phyloP scores from a whole-genome alignment of 1,140 invertebrate genomes.

The Cecropterus lyciades region DNA sequence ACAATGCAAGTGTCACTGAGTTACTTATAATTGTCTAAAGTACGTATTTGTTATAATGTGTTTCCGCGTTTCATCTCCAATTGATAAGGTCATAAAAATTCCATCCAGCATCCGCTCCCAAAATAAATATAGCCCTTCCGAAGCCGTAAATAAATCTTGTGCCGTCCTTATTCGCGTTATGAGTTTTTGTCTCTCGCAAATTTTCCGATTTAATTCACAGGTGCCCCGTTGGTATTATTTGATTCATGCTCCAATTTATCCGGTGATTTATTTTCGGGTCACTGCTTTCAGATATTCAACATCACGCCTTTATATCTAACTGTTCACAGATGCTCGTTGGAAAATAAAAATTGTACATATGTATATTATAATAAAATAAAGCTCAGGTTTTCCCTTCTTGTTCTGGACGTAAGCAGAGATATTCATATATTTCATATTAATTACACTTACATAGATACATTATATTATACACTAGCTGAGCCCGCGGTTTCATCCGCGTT shows the following conservation, averaged over 20 bases:
- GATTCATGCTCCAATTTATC: slow-evolving; percentile 37
- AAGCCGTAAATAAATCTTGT: slow-evolving; percentile 31
- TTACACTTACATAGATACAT: too few relatives aligned
- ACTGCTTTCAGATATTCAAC: slow-evolving; percentile 24
- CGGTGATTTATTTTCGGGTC: slow-evolving; percentile 34
- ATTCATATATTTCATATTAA: too few relatives aligned
- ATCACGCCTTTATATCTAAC: slow-evolving; percentile 12
- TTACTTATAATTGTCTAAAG: too few relatives aligned
- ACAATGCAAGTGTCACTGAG: too few relatives aligned
- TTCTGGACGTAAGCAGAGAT: too few relatives aligned
- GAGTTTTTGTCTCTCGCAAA: slow-evolving; percentile 35
- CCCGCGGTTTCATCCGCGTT: too few relatives aligned
- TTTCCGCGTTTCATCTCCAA: slow-evolving; percentile 11
- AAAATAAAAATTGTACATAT: too few relatives aligned
- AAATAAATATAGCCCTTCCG: slow-evolving; percentile 29
- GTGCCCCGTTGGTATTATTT: slow-evolving; percentile 36
- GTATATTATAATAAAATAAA: too few relatives aligned
- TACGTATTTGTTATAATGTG: neutral
- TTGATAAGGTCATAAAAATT: slow-evolving; percentile 30
- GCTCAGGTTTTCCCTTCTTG: too few relatives aligned
- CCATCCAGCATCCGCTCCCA: slow-evolving; percentile 21
- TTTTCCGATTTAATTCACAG: slow-evolving; percentile 42
- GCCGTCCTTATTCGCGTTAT: slow-evolving; percentile 29
- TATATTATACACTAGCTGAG: too few relatives aligned
- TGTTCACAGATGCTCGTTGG: slow-evolving; percentile 2